Percentiles rank a stretch among this genome's conserved stretches.
These are phyloP conservation scores for Sylvicapra grimmia DNA, from an alignment of 2,113 vertebrate species.

Conservation along the genomic window DNA sequence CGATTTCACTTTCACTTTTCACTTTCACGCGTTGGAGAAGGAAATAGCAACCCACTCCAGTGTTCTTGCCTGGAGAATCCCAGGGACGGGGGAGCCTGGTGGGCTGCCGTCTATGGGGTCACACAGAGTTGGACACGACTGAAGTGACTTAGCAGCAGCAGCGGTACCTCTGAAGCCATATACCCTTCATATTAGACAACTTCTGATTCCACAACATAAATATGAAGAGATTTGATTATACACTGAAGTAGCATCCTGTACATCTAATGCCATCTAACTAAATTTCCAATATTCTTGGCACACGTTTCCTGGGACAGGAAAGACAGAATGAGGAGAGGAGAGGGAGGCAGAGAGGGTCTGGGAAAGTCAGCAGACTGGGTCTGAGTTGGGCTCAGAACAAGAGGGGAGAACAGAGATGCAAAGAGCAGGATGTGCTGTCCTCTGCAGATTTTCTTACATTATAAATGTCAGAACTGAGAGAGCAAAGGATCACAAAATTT, in stretches of 20 bases:
- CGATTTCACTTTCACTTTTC: no score
- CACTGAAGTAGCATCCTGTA: neutral
- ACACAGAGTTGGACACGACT: no score
- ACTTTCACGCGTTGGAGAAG: no score
- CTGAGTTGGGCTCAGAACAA: neutral
- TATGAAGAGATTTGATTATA: neutral
- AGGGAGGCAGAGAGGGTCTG: rapidly evolving
- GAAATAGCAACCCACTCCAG: no score
- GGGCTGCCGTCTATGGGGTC: no score
- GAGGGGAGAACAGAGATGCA: neutral
- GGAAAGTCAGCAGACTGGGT: neutral
- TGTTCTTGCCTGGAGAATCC: no score
- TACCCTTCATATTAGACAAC: neutral
- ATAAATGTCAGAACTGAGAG: neutral
- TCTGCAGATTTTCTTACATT: neutral
- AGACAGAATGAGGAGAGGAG: neutral
- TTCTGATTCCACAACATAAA: neutral
- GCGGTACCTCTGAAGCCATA: neutral
- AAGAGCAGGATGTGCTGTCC: neutral
- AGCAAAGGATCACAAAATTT: neutral
- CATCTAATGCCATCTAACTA: neutral
- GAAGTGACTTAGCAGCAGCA: no score
- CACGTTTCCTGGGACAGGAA: neutral
- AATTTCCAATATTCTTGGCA: neutral
- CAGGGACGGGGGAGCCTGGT: no score